These are phyloP conservation scores for Corydoras sp. DNA, from an alignment of 2,113 vertebrate genomes.

Conservation along the genomic window DNA sequence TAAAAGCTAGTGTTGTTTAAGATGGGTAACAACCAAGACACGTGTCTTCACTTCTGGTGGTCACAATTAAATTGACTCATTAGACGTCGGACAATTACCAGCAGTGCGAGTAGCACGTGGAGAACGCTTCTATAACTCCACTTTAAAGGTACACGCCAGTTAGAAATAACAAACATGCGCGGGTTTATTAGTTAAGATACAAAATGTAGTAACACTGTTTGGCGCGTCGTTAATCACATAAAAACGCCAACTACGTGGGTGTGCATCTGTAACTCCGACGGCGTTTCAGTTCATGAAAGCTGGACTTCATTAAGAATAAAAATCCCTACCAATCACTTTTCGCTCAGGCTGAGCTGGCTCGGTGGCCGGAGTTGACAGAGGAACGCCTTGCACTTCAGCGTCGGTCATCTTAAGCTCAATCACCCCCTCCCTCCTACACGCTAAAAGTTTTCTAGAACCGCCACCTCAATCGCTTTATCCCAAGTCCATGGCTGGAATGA, in stretches of 20 bases:
- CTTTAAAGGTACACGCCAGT: not conserved
- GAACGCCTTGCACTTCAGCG: constrained; percentile 60
- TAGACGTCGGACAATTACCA: not conserved
- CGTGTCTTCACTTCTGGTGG: not conserved
- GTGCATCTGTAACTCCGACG: not conserved
- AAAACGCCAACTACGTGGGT: not conserved
- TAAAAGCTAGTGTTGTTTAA: not conserved
- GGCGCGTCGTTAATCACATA: not conserved
- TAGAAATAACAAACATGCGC: not conserved
- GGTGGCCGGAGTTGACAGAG: constrained; percentile 50
- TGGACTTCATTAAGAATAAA: not conserved
- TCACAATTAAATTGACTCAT: not conserved
- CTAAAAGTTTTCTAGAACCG: constrained; percentile 38
- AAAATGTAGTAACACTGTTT: not conserved
- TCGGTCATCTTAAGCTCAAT: constrained; percentile 63
- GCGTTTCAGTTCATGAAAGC: not conserved
- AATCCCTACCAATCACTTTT: constrained; percentile 65
- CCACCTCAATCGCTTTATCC: constrained; percentile 59
- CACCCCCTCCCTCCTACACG: constrained; percentile 50
- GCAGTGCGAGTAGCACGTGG: constrained; percentile 26
- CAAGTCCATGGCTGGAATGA: constrained; percentile 32
- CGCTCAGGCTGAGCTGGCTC: constrained; percentile 60
- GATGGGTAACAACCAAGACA: not conserved
- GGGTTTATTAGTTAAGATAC: not conserved
- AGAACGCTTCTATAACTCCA: constrained; percentile 1